Evolutionary conservation across 2,888 invertebrate species (phyloP).

Genomic region (Esperia sulphurella): DNA sequence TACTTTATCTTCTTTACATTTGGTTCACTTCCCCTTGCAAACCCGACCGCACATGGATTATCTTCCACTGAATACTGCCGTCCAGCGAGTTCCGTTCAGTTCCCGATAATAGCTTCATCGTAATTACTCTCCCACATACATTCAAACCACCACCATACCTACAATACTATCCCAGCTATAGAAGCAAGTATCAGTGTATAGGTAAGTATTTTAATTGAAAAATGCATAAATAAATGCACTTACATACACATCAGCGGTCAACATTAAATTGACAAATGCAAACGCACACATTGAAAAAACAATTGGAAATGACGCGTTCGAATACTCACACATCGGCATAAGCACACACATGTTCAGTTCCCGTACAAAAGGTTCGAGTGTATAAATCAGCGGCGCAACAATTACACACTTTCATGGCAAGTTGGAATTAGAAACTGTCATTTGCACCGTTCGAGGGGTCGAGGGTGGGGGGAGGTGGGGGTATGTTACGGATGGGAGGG

Average conservation of each 20-base stretch:
- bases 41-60: conserved; percentile 3
- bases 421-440: conserved; percentile 81
- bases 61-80: not conserved
- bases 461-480: conserved; percentile 22
- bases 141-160: not conserved
- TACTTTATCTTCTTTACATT: not conserved
- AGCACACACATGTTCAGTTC: conserved; percentile 49
- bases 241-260: conserved; percentile 19
- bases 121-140: conserved; percentile 12
- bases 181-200: no score
- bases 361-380: conserved; percentile 63
- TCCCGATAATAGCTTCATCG: conserved; percentile 15
- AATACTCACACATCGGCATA: conserved; percentile 15
- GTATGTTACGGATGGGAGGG: conserved; percentile 54
- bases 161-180: no score
- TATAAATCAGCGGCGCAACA: conserved; percentile 78
- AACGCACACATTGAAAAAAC: conserved; percentile 9
- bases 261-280: conserved; percentile 21
- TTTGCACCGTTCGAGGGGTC: conserved; percentile 76
- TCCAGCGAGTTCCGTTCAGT: not conserved
- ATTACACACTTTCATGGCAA: conserved; percentile 81
- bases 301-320: conserved; percentile 4
- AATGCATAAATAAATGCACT: conserved; percentile 31
- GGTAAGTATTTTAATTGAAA: conserved; percentile 18
- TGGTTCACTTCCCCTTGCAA: not conserved